Conservation (phyloP, 2,113 vertebrate genomes). For the Macaca mulatta region DNA sequence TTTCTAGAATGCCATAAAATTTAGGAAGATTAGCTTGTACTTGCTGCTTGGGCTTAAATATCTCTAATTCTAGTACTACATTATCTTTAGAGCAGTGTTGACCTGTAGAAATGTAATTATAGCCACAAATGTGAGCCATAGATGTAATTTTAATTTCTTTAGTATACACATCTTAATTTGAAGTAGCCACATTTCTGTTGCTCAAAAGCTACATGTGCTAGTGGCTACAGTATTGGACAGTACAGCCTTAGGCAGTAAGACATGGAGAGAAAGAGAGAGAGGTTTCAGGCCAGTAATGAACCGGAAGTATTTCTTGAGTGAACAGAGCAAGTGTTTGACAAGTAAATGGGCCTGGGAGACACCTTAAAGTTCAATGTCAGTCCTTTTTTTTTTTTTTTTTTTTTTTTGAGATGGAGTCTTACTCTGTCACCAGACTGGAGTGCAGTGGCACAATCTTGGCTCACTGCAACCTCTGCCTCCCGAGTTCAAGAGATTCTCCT, state of each 20-base stretch:
- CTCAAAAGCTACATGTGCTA: neutral
- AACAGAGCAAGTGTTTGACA: neutral
- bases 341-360: neutral
- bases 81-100: neutral
- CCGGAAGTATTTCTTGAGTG: neutral
- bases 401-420: no score
- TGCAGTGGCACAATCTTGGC: no score
- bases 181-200: neutral
- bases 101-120: neutral
- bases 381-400: neutral
- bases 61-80: neutral
- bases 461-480: no score
- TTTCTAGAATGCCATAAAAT: slow-evolving; percentile 26
- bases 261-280: neutral
- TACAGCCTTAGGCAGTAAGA: neutral
- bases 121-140: neutral
- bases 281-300: neutral
- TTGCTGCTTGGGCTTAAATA: neutral
- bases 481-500: no score
- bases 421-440: no score
- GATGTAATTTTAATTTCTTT: neutral
- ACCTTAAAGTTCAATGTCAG: neutral
- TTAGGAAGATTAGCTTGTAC: neutral
- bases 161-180: neutral
- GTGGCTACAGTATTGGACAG: neutral